Evolutionary conservation across 2,113 vertebrate species (phyloP).

Genomic region (Montifringilla adamsi): DNA sequence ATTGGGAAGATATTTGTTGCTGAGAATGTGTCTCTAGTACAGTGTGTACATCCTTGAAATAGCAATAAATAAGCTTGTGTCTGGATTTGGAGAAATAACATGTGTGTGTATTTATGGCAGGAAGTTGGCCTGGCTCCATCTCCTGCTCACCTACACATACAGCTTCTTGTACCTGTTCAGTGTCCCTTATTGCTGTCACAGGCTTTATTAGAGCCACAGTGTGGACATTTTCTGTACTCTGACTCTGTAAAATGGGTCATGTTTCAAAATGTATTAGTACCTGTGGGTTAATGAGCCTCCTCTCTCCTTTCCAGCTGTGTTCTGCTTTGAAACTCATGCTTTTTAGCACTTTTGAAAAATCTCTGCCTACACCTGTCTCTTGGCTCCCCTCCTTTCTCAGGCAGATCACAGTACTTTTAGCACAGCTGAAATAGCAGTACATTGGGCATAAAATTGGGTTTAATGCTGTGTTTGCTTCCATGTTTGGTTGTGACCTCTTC

Average conservation of each 20-base stretch:
- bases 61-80: not conserved
- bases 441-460: not conserved
- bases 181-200: not conserved
- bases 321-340: not conserved
- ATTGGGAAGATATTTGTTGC: not conserved
- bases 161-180: not conserved
- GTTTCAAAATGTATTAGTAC: constrained; percentile 1
- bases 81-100: not conserved
- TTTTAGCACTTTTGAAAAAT: constrained; percentile 18
- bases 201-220: not conserved
- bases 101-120: not conserved
- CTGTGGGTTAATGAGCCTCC: not conserved
- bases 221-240: not conserved
- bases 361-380: not conserved
- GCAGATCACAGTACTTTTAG: not conserved
- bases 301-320: not conserved
- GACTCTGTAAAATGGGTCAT: not conserved
- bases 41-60: not conserved
- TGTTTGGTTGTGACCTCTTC: not conserved
- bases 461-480: not conserved
- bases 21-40: not conserved
- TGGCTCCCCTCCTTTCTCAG: not conserved
- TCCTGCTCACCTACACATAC: not conserved
- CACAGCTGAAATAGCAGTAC: not conserved
- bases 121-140: not conserved